These are phyloP conservation scores for Akabosia matsudoensis DNA, from an alignment of 1,140 invertebrate genomes.

Conservation along the genomic window DNA sequence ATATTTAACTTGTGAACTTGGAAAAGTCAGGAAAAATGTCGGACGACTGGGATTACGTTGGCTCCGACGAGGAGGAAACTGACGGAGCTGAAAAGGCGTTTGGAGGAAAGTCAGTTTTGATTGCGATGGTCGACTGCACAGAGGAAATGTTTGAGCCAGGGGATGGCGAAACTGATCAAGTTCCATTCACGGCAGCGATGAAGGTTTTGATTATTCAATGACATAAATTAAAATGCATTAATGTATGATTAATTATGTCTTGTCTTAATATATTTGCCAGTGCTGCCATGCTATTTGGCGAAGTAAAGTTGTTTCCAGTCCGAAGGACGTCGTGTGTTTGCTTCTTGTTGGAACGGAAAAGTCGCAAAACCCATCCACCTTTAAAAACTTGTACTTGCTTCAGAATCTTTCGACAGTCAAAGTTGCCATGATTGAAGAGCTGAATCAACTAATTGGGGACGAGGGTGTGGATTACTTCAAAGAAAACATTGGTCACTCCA, in stretches of 20 bases:
- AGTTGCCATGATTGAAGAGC: conserved; percentile 31
- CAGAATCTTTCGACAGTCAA: conserved; percentile 35
- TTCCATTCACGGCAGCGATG: conserved; percentile 32
- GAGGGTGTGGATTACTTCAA: conserved; percentile 28
- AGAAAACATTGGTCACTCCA: conserved; percentile 30
- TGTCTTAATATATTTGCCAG: conserved; percentile 25
- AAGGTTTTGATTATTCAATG: conserved; percentile 26
- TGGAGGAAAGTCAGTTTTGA: background rate
- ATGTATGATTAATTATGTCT: background rate
- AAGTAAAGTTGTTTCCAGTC: conserved; percentile 32
- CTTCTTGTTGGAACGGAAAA: conserved; percentile 36
- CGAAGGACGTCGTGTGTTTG: conserved; percentile 34
- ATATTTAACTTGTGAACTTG: no score
- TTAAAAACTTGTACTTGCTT: conserved; percentile 32
- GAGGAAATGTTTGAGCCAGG: conserved; percentile 41
- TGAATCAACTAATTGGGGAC: conserved; percentile 15
- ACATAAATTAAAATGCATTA: background rate
- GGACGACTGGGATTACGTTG: background rate
- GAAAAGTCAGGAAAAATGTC: conserved; percentile 22
- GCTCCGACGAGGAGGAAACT: conserved; percentile 31
- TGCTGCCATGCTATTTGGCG: conserved; percentile 31
- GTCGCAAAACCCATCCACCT: conserved; percentile 26
- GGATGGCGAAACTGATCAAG: conserved; percentile 27
- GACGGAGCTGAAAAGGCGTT: background rate
- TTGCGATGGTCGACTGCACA: conserved; percentile 31